phyloP scores from a whole-genome alignment of 2,113 vertebrate species.

The Pimephales promelas region DNA sequence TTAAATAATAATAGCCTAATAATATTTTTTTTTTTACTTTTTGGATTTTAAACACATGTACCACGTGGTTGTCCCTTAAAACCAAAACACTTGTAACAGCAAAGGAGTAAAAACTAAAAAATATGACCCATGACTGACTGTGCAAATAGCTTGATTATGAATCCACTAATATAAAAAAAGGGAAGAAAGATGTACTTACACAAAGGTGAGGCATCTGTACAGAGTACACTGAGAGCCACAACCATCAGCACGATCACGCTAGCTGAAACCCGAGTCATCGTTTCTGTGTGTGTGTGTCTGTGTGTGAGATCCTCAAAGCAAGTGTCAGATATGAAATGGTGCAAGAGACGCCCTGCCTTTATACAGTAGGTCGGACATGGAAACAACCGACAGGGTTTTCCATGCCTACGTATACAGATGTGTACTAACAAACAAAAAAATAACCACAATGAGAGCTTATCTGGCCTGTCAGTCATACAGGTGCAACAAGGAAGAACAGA shows the following conservation, averaged over 20 bases:
- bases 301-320: background rate
- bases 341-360: background rate
- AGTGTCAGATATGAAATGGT: background rate
- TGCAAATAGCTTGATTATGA: background rate
- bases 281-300: background rate
- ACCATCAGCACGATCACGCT: conserved; percentile 44
- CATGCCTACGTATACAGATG: background rate
- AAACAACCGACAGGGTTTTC: conserved; percentile 22
- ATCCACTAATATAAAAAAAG: background rate
- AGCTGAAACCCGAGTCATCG: conserved; percentile 64
- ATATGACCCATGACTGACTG: background rate
- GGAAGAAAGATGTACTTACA: conserved; percentile 55
- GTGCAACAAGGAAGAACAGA: conserved; percentile 32
- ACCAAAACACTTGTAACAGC: background rate
- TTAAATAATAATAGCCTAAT: too few relatives aligned
- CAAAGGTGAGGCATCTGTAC: conserved; percentile 39
- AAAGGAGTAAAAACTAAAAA: background rate
- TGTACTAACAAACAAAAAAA: background rate
- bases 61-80: background rate
- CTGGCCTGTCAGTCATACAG: background rate
- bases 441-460: background rate
- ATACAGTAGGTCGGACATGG: conserved; percentile 2
- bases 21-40: too few relatives aligned
- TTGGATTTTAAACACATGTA: background rate
- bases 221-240: conserved; percentile 52